Evolutionary conservation across 2,797 vertebrate species (phyloP).

Genomic region (Spatula versicolor): DNA sequence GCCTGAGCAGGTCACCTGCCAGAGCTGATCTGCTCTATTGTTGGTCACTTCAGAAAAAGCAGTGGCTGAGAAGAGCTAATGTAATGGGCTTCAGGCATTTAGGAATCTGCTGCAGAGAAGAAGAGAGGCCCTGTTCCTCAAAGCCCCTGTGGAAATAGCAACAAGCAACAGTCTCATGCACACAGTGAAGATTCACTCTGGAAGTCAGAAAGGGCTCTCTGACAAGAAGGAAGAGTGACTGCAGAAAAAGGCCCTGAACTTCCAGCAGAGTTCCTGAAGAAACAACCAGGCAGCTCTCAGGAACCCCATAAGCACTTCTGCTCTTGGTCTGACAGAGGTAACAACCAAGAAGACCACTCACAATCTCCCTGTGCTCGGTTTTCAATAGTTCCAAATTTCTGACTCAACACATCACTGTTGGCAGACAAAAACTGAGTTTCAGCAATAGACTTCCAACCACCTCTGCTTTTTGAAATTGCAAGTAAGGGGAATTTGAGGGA

Average conservation of each 20-base stretch:
- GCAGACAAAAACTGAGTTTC: neutral
- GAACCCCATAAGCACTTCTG: neutral
- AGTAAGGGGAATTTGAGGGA: no score
- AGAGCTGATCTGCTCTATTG: accelerated
- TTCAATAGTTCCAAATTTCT: neutral
- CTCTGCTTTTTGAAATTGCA: neutral
- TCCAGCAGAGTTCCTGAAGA: neutral
- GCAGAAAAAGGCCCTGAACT: neutral
- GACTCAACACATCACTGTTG: neutral
- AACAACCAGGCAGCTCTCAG: neutral
- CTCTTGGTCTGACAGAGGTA: neutral
- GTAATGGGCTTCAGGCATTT: neutral
- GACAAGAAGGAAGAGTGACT: neutral
- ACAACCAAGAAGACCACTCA: neutral
- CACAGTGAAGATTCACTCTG: accelerated
- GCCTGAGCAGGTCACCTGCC: neutral
- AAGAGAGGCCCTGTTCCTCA: neutral
- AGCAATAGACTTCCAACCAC: neutral
- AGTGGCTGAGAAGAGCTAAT: neutral
- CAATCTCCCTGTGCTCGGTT: neutral
- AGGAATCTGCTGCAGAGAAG: neutral
- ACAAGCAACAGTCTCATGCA: neutral
- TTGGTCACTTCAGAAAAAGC: accelerated
- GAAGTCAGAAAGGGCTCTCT: neutral
- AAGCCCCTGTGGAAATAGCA: neutral